Conservation (phyloP, 1,140 invertebrate genomes). For the Adoxophyes honmai region DNA sequence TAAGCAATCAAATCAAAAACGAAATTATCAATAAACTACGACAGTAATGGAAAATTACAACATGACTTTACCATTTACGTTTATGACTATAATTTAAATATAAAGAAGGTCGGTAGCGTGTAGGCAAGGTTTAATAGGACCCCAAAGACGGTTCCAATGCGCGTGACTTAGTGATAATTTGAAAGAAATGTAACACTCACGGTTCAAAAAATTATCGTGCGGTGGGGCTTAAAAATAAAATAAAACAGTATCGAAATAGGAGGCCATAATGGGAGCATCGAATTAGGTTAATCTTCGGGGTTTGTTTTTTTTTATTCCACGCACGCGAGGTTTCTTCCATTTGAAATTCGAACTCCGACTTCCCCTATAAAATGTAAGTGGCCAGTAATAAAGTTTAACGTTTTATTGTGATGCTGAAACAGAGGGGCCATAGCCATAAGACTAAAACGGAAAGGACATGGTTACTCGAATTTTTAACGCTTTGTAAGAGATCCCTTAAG, state of each 20-base stretch:
- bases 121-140: neutral
- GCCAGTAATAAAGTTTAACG: too few species aligned
- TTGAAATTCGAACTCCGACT: too few species aligned
- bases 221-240: neutral
- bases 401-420: too few species aligned
- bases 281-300: slow-evolving; percentile 6
- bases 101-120: neutral
- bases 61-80: neutral
- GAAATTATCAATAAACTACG: neutral
- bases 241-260: neutral
- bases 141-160: neutral
- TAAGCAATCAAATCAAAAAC: neutral
- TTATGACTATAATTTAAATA: slow-evolving; percentile 6
- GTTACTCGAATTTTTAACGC: too few species aligned
- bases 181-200: slow-evolving; percentile 3
- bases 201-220: neutral
- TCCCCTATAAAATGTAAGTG: too few species aligned
- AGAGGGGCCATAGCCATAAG: too few species aligned
- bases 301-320: neutral
- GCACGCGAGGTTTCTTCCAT: too few species aligned
- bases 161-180: slow-evolving; percentile 15
- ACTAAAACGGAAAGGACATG: too few species aligned
- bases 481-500: too few species aligned
- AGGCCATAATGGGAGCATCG: slow-evolving; percentile 2
- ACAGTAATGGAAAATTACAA: neutral